These are phyloP conservation scores for Zaprionus camerounensis DNA, from an alignment of 1,140 invertebrate species.

Conservation along the genomic window DNA sequence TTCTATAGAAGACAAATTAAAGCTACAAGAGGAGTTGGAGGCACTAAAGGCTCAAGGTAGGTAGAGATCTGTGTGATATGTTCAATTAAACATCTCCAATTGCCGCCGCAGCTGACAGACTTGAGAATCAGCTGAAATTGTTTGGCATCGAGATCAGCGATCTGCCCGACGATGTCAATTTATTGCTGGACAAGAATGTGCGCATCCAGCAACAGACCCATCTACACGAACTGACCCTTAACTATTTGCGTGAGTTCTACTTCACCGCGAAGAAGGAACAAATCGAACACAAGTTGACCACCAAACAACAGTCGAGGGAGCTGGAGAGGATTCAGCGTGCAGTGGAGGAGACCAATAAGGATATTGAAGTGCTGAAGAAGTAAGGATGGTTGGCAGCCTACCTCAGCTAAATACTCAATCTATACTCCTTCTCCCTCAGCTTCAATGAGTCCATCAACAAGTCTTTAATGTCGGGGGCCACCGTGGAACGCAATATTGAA, in stretches of 20 bases:
- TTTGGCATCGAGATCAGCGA: slow-evolving; percentile 63
- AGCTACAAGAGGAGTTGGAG: slow-evolving; percentile 50
- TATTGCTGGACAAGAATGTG: slow-evolving; percentile 57
- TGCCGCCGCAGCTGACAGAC: slow-evolving; percentile 45
- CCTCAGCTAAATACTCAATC: background rate
- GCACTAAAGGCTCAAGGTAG: slow-evolving; percentile 38
- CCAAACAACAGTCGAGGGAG: slow-evolving; percentile 32
- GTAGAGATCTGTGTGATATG: background rate
- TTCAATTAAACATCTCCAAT: background rate
- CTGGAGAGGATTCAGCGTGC: slow-evolving; percentile 36
- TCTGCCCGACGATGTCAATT: slow-evolving; percentile 60
- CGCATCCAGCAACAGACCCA: slow-evolving; percentile 46
- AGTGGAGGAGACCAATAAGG: slow-evolving; percentile 30
- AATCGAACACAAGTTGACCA: slow-evolving; percentile 57
- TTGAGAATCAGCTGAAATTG: slow-evolving; percentile 61
- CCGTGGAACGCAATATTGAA: slow-evolving; percentile 35
- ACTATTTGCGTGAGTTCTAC: slow-evolving; percentile 63
- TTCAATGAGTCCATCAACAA: slow-evolving; percentile 30
- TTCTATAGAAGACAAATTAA: slow-evolving; percentile 44
- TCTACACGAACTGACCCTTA: slow-evolving; percentile 54
- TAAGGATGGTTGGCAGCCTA: slow-evolving; percentile 4
- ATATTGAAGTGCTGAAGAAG: slow-evolving; percentile 57
- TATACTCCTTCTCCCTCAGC: background rate
- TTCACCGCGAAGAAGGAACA: slow-evolving; percentile 52
- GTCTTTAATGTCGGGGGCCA: slow-evolving; percentile 45